Conservation (phyloP, 2,113 vertebrate species). For the Struthio camelus region DNA sequence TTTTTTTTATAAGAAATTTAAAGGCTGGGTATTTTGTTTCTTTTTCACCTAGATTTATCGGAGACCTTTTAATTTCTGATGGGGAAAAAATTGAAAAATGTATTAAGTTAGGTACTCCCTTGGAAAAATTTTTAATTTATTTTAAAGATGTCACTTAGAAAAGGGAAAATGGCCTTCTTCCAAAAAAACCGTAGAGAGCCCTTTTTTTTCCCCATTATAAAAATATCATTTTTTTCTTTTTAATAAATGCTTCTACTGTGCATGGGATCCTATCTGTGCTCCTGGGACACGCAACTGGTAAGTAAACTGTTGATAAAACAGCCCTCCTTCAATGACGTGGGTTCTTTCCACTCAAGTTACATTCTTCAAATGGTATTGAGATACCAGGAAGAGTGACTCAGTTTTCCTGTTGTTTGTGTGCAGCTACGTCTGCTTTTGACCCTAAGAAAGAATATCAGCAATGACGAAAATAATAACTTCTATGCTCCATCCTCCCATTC, state of each 20-base stretch:
- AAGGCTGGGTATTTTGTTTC: not conserved
- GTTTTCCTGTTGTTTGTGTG: not conserved
- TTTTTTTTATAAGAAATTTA: not conserved
- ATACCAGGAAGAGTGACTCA: not conserved
- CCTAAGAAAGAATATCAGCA: not conserved
- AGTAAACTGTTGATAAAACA: not conserved
- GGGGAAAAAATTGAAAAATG: not conserved
- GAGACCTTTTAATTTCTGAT: not conserved
- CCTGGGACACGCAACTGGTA: not conserved
- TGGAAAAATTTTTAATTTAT: not conserved
- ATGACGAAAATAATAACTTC: not conserved
- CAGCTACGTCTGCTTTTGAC: not conserved
- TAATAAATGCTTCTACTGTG: not conserved
- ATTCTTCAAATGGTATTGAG: not conserved
- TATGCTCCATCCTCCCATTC: not conserved
- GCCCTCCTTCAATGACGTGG: not conserved
- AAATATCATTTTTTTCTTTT: not conserved
- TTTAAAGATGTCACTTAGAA: not conserved
- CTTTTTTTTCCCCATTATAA: not conserved
- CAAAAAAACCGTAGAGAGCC: not conserved
- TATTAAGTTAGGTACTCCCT: accelerated
- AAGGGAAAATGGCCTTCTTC: not conserved
- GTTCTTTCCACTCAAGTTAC: not conserved
- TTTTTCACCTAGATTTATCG: not conserved
- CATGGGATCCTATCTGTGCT: not conserved